These are phyloP conservation scores for Helicolenus hilgendorfi DNA, from an alignment of 2,797 vertebrate genomes.

Conservation along the genomic window DNA sequence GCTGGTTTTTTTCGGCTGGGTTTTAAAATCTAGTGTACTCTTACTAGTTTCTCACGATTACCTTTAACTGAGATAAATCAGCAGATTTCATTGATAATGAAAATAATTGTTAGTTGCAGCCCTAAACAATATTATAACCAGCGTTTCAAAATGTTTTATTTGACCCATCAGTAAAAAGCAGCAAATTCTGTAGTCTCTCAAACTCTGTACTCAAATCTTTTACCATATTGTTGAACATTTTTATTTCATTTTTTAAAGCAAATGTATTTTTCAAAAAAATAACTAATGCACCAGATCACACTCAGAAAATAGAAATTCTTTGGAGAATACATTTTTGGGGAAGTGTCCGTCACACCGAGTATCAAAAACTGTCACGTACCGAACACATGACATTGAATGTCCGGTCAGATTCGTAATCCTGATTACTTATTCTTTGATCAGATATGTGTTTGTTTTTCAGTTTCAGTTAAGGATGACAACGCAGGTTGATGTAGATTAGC, in stretches of 20 bases:
- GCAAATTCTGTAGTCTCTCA: background rate
- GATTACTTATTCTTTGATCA: background rate
- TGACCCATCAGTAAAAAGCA: background rate
- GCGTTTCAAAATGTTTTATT: background rate
- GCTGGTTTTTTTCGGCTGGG: no score
- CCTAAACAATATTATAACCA: background rate
- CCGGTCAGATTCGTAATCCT: background rate
- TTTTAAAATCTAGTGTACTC: no score
- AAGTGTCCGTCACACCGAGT: background rate
- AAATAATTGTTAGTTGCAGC: background rate
- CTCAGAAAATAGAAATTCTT: background rate
- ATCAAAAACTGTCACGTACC: background rate
- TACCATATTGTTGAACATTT: rapidly evolving
- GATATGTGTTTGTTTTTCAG: constrained; percentile 4
- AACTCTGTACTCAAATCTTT: background rate
- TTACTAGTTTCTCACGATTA: no score
- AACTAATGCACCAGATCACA: background rate
- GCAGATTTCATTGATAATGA: background rate
- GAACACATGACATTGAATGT: background rate
- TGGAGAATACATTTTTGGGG: background rate
- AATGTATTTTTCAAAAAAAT: background rate
- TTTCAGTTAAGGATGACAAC: constrained; percentile 5
- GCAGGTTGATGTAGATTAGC: constrained; percentile 26
- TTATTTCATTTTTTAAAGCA: background rate
- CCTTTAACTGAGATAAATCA: background rate